These are phyloP conservation scores for Acrocephalus scirpaceus DNA, from an alignment of 2,797 vertebrate genomes.

Conservation along the genomic window DNA sequence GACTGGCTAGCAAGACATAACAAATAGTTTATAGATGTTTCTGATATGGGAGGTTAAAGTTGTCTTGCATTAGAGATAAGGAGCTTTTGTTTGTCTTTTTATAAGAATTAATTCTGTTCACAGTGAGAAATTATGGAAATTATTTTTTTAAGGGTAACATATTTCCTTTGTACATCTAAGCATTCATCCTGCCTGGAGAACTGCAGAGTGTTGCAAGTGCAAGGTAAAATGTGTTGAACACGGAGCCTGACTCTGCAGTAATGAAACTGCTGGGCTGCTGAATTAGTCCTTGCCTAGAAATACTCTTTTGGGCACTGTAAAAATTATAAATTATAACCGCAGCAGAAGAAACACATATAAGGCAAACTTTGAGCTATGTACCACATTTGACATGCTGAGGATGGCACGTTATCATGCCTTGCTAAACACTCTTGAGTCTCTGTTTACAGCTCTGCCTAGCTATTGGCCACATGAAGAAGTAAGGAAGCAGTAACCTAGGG, in stretches of 20 bases:
- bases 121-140: conserved; percentile 15
- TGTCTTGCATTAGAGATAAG: background rate
- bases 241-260: conserved; percentile 63
- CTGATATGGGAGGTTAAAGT: background rate
- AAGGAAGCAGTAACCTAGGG: background rate
- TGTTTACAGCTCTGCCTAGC: background rate
- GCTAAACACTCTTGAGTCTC: background rate
- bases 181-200: conserved; percentile 21
- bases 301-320: conserved; percentile 50
- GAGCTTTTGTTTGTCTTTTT: conserved; percentile 30
- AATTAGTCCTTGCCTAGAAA: conserved; percentile 39
- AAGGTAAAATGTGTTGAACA: conserved; percentile 49
- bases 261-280: conserved; percentile 52
- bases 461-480: background rate
- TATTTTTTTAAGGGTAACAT: background rate
- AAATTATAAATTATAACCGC: conserved; percentile 58
- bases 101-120: conserved; percentile 11
- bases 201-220: conserved; percentile 12
- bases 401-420: background rate
- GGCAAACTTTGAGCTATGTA: conserved; percentile 11
- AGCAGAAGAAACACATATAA: background rate
- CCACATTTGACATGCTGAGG: conserved; percentile 37
- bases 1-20: background rate
- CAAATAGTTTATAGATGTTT: conserved; percentile 21
- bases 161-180: conserved; percentile 3